Evolutionary conservation across 2,797 vertebrate species (phyloP), one percentile per base, ranked within the genome.

Genomic region (Cyclura pinguis): DNA sequence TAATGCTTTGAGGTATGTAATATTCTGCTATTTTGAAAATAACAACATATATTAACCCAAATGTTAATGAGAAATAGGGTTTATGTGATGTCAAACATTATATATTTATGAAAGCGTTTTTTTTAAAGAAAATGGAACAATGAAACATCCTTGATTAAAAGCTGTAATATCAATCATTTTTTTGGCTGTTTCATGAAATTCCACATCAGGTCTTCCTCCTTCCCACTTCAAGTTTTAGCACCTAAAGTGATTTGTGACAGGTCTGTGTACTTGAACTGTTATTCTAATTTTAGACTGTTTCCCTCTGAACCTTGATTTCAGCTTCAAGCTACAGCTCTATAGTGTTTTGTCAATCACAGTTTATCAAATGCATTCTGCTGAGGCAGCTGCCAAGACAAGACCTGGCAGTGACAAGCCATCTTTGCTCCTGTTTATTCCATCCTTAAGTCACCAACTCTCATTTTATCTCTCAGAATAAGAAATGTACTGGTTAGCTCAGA

Each of bases 301-400:
- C 73, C 1, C 42, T 89, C 74, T 88, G 88, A 93, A 95, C 93
- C 92, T 91, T 92, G 92, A 94, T 95, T 89, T 94, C 92, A 93
- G 88, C 89, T 95, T 93, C 91, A 96, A 95, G 94, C 93, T 86
- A 90, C 87, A 95, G 93, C 94, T 96, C 95, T 96, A 93, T 94
- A 95, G 95, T 93, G 91, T 96, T 97, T 95, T 96, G 93, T 97
- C 96, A 96, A 95, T 95, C 96, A 96, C 94, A 95, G 94, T 96
- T 96, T 96, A 96, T 96, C 91, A 96, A 95, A 95, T 95, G 94
- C 92, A 93, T 96, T 96, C 95, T 96, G 95, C 91, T 94, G 93
- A 96, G 94, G 94, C 96, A 96, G 94, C 95, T 96, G 95, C 94
- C 94, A 97, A 95, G 94, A 95, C 95, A 95, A 92, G 95, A 94